phyloP scores from a whole-genome alignment of 1,140 invertebrate genomes.

The Aleiodes sp. region DNA sequence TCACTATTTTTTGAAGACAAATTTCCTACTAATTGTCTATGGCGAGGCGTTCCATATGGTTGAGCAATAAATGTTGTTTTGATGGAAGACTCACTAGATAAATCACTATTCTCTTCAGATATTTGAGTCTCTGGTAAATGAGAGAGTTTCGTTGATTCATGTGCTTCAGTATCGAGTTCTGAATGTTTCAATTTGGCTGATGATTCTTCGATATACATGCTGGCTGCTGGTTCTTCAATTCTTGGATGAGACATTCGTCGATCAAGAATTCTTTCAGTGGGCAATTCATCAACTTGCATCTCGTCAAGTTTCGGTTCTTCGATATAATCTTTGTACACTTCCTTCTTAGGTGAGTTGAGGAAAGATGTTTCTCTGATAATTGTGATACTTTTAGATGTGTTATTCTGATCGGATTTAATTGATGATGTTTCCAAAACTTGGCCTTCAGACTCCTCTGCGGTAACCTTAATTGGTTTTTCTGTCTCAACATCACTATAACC shows the following conservation, averaged over 20 bases:
- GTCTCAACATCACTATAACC: too few species aligned
- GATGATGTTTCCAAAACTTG: not conserved
- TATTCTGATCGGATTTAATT: not conserved
- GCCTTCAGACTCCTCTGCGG: not conserved
- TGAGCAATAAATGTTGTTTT: slow-evolving; percentile 55
- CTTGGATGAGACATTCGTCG: too few species aligned
- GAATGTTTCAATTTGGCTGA: not conserved
- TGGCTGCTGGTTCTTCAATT: too few species aligned
- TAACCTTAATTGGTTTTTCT: not conserved
- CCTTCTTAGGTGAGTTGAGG: slow-evolving; percentile 24
- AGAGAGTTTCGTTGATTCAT: not conserved
- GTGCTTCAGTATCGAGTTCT: not conserved
- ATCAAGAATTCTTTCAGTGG: too few species aligned
- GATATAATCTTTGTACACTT: too few species aligned
- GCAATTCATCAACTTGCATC: too few species aligned
- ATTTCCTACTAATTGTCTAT: slow-evolving; percentile 34
- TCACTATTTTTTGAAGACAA: slow-evolving; percentile 6
- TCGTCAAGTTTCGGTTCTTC: too few species aligned
- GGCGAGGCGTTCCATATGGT: slow-evolving; percentile 54
- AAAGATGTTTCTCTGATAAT: slow-evolving; percentile 30
- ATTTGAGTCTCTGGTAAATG: not conserved
- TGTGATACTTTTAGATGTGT: not conserved
- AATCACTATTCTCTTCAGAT: slow-evolving; percentile 53
- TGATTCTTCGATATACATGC: not conserved
- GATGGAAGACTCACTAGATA: slow-evolving; percentile 58